Percentiles rank a stretch among this genome's conserved stretches.
These are phyloP conservation scores for Drosophila lutescens DNA, from an alignment of 2,888 invertebrate species.

Conservation along the genomic window DNA sequence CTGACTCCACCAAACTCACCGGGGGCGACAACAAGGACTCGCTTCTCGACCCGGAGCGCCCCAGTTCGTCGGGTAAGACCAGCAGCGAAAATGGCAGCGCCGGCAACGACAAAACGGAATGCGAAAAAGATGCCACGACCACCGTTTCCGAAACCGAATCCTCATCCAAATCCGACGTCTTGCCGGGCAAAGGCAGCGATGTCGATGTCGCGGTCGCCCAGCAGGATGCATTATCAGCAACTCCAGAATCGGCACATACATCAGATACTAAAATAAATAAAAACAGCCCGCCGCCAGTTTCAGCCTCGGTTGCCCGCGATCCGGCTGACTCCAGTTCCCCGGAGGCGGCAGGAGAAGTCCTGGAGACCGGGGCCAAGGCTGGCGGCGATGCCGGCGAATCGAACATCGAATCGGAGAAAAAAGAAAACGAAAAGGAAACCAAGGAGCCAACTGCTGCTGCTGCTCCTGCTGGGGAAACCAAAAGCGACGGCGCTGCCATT, in stretches of 20 bases:
- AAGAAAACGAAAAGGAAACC: slow-evolving; percentile 37
- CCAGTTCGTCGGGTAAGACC: slow-evolving; percentile 85
- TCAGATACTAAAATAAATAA: slow-evolving; percentile 23
- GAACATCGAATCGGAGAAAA: slow-evolving; percentile 56
- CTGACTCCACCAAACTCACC: slow-evolving; percentile 83
- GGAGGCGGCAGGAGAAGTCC: slow-evolving; percentile 21
- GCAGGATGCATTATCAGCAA: slow-evolving; percentile 54
- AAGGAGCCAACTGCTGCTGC: slow-evolving; percentile 50
- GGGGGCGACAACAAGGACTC: slow-evolving; percentile 83
- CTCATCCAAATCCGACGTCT: slow-evolving; percentile 38
- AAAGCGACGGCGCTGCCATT: slow-evolving; percentile 67
- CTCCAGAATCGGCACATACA: slow-evolving; percentile 60
- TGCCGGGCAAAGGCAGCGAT: slow-evolving; percentile 67
- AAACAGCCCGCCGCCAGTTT: slow-evolving; percentile 45
- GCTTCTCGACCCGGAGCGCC: slow-evolving; percentile 83
- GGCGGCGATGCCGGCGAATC: slow-evolving; percentile 48
- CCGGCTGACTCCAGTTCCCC: slow-evolving; percentile 42
- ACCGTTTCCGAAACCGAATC: slow-evolving; percentile 36
- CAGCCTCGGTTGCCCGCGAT: slow-evolving; percentile 27
- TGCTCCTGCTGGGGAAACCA: slow-evolving; percentile 60
- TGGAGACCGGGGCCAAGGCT: slow-evolving; percentile 40
- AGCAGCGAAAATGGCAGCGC: slow-evolving; percentile 38
- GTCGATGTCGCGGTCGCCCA: slow-evolving; percentile 55
- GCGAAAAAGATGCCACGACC: slow-evolving; percentile 17
- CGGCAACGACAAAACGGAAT: slow-evolving; percentile 34